Evolutionary conservation across 35 echinoderm and acorn worm genomes (phyloP).

Genomic region (Ophioderma brevispina): DNA sequence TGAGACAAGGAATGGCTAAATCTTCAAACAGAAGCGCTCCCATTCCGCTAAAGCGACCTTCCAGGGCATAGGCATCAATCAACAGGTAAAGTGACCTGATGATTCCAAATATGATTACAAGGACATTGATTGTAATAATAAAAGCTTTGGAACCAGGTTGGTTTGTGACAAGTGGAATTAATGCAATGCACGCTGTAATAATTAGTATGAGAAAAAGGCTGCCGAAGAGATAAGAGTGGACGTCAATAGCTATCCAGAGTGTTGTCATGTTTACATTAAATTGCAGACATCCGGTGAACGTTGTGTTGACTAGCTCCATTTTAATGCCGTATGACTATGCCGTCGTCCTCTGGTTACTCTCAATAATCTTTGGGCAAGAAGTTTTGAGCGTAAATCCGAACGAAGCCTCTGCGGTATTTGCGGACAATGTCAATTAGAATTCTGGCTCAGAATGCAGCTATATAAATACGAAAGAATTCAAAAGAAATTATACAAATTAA

Average conservation of each 20-base stretch:
- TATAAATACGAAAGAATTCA: too few species aligned
- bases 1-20: constrained; percentile 29
- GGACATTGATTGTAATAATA: constrained; percentile 19
- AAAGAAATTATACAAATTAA: too few species aligned
- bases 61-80: not conserved
- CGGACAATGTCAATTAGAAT: too few species aligned
- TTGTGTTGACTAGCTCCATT: not conserved
- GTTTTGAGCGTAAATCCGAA: too few species aligned
- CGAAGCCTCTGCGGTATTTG: too few species aligned
- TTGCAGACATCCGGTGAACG: not conserved
- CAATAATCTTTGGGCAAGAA: too few species aligned
- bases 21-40: constrained; percentile 10
- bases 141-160: not conserved
- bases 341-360: too few species aligned
- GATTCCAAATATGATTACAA: constrained; percentile 8
- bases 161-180: not conserved
- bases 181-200: not conserved
- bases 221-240: not conserved
- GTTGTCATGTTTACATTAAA: not conserved
- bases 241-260: not conserved
- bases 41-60: not conserved
- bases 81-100: not conserved
- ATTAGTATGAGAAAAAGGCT: not conserved
- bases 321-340: too few species aligned
- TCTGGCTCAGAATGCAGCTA: too few species aligned